Percentiles rank a stretch among this genome's conserved stretches.
Conservation (phyloP, 2,113 vertebrate species). For the Sinocyclocheilus anophthalmus region DNA sequence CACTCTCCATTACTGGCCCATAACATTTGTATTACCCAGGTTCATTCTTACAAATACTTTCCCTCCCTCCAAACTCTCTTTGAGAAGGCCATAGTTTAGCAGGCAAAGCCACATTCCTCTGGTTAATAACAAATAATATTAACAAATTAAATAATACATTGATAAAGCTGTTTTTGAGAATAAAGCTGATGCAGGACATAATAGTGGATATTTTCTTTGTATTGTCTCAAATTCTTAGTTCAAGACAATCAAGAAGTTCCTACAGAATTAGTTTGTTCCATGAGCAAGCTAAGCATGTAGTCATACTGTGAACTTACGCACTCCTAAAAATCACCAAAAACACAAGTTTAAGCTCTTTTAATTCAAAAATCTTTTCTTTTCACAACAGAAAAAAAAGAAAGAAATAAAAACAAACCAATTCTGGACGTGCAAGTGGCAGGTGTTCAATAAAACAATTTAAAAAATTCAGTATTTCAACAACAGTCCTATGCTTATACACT, state of each 20-base stretch:
- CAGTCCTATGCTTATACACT: slow-evolving; percentile 39
- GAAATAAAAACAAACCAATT: slow-evolving; percentile 54
- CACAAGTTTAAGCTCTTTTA: slow-evolving; percentile 57
- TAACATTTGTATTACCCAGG: background rate
- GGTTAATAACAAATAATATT: background rate
- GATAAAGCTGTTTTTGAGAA: background rate
- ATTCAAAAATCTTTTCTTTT: slow-evolving; percentile 45
- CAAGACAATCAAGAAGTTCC: background rate
- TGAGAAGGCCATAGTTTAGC: no score
- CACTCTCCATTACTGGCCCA: background rate
- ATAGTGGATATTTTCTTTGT: background rate
- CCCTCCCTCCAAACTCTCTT: no score
- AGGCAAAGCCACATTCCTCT: background rate
- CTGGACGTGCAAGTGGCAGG: slow-evolving; percentile 42
- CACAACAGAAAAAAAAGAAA: slow-evolving; percentile 51
- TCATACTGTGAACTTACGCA: background rate
- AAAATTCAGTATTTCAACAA: slow-evolving; percentile 43
- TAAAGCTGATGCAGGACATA: background rate
- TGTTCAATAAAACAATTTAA: slow-evolving; percentile 34
- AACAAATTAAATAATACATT: background rate
- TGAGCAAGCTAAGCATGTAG: background rate
- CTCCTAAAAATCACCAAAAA: slow-evolving; percentile 64
- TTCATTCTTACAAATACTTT: background rate
- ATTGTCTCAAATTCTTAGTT: no score
- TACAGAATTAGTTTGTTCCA: background rate